Conservation (phyloP, 1,140 invertebrate genomes). For the Tenebrio molitor region DNA sequence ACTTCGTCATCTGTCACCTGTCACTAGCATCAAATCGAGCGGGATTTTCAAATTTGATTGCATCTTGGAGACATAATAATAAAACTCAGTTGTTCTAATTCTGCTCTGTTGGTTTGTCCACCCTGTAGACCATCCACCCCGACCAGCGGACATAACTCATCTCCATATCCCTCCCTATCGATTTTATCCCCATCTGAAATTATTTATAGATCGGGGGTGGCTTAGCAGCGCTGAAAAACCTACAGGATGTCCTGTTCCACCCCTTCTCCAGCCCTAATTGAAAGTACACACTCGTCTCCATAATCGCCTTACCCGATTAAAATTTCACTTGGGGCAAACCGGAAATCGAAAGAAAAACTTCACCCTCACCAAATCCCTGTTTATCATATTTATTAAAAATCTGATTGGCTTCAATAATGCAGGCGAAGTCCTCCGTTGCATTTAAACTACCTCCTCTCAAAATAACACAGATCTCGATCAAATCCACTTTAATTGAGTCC, state of each 20-base stretch:
- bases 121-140: no score
- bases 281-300: neutral
- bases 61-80: no score
- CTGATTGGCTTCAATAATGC: no score
- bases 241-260: no score
- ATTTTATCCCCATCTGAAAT: neutral
- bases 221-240: neutral
- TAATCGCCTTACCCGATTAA: neutral
- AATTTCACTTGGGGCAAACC: neutral
- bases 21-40: no score
- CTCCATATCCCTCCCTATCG: neutral
- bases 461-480: neutral
- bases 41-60: no score
- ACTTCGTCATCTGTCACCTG: no score
- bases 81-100: no score
- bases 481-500: neutral
- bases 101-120: no score
- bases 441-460: no score
- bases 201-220: neutral
- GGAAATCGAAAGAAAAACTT: neutral
- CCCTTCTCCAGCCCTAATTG: no score
- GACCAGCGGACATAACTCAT: neutral
- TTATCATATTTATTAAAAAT: neutral
- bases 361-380: neutral
- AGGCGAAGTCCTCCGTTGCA: no score